These are phyloP conservation scores for Latrodectus hesperus DNA, from an alignment of 2,888 invertebrate species.

Conservation along the genomic window DNA sequence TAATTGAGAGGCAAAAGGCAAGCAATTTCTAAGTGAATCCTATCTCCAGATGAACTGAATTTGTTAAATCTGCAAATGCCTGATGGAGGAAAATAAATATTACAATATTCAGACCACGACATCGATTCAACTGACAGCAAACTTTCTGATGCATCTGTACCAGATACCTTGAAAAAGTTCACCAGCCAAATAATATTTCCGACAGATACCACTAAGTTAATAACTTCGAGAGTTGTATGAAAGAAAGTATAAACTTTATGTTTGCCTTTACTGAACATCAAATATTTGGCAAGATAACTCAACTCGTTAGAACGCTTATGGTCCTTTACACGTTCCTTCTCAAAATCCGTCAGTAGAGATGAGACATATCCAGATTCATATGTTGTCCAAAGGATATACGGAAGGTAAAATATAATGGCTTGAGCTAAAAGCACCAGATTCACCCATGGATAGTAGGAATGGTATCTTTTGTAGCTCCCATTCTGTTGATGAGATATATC, in stretches of 20 bases:
- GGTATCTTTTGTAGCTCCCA: constrained; percentile 3
- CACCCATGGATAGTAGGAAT: constrained; percentile 46
- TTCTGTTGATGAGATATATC: not conserved
- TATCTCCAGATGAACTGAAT: not conserved
- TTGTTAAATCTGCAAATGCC: constrained; percentile 10
- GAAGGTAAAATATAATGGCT: constrained; percentile 42
- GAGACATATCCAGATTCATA: constrained; percentile 36
- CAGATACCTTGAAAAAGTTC: constrained; percentile 46
- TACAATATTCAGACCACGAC: constrained; percentile 33
- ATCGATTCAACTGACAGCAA: not conserved
- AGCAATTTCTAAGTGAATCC: constrained; percentile 4
- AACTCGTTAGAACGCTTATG: constrained; percentile 31
- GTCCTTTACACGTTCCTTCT: constrained; percentile 21
- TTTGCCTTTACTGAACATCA: constrained; percentile 34
- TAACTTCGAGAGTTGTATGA: constrained; percentile 32
- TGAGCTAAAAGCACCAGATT: constrained; percentile 44
- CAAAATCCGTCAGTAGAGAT: constrained; percentile 18
- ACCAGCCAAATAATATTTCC: constrained; percentile 27
- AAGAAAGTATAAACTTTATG: constrained; percentile 18
- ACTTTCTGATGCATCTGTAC: not conserved
- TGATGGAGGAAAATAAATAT: constrained; percentile 39
- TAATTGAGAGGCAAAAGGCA: constrained; percentile 46
- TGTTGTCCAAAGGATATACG: constrained; percentile 42
- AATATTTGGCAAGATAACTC: constrained; percentile 29
- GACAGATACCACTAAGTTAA: constrained; percentile 20